Evolutionary conservation across 1,140 invertebrate species (phyloP).

Genomic region (Mamestra configurata): DNA sequence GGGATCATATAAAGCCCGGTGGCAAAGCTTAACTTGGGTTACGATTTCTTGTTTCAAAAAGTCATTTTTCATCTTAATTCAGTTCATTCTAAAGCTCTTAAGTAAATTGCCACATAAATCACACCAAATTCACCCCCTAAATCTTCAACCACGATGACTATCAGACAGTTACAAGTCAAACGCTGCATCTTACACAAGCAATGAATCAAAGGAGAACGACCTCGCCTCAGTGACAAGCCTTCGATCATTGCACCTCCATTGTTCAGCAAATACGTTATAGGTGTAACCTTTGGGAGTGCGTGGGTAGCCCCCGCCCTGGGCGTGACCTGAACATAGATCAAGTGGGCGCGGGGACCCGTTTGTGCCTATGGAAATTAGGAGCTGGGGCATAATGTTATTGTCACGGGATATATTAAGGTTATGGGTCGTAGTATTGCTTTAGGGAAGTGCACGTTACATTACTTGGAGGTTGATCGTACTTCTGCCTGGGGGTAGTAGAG

Average conservation of each 20-base stretch:
- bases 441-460: too few species aligned
- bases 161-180: neutral
- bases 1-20: too few species aligned
- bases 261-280: slow-evolving; percentile 61
- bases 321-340: slow-evolving; percentile 66
- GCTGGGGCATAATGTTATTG: neutral
- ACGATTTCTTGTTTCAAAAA: too few species aligned
- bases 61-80: too few species aligned
- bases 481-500: too few species aligned
- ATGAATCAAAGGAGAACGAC: slow-evolving; percentile 75
- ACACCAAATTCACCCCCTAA: neutral
- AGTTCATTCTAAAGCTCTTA: too few species aligned
- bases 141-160: neutral
- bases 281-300: slow-evolving; percentile 62
- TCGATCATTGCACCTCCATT: slow-evolving; percentile 68
- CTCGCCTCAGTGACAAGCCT: slow-evolving; percentile 55
- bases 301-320: slow-evolving; percentile 66
- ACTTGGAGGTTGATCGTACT: too few species aligned
- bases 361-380: slow-evolving; percentile 43
- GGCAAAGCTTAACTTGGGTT: too few species aligned
- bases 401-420: neutral
- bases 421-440: too few species aligned
- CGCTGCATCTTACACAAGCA: slow-evolving; percentile 56
- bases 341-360: slow-evolving; percentile 33
- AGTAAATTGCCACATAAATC: neutral